A percentile compares a stretch with the other conserved stretches of the same genome.
Evolutionary conservation across 2,113 vertebrate genomes (phyloP).

Genomic region (Gnathonemus echidnorhynchus): DNA sequence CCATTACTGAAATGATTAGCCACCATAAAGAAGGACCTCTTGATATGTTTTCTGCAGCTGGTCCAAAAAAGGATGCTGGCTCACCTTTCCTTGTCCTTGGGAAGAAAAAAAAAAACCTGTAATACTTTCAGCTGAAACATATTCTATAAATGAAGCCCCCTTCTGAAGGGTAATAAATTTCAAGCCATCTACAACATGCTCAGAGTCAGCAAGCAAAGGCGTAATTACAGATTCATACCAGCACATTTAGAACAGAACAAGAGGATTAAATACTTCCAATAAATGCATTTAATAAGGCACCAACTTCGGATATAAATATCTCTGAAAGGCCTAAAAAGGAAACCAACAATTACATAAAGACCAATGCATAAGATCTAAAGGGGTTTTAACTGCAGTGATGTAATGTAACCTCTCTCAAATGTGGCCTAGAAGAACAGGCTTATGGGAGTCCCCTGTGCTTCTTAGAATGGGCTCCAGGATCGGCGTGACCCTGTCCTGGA

Average conservation of each 20-base stretch:
- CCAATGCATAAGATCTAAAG: conserved; percentile 34
- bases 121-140: conserved; percentile 7
- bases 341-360: conserved; percentile 35
- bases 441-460: neutral
- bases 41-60: neutral
- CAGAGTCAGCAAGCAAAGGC: conserved; percentile 44
- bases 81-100: conserved; percentile 8
- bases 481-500: neutral
- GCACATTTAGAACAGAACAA: conserved; percentile 31
- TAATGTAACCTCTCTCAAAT: conserved; percentile 17
- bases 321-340: conserved; percentile 33
- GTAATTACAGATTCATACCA: conserved; percentile 51
- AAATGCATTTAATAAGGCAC: conserved; percentile 29
- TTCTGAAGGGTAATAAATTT: conserved; percentile 31
- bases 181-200: conserved; percentile 42
- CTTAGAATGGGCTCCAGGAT: neutral
- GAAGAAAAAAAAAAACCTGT: neutral
- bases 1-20: conserved; percentile 1
- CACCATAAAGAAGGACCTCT: neutral
- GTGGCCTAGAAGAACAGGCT: neutral
- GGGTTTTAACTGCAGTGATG: conserved; percentile 35
- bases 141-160: neutral
- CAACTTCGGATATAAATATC: conserved; percentile 33
- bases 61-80: neutral
- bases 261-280: conserved; percentile 25